Evolutionary conservation across 1,140 invertebrate species (phyloP).

Genomic region (Steinernema khuongi): DNA sequence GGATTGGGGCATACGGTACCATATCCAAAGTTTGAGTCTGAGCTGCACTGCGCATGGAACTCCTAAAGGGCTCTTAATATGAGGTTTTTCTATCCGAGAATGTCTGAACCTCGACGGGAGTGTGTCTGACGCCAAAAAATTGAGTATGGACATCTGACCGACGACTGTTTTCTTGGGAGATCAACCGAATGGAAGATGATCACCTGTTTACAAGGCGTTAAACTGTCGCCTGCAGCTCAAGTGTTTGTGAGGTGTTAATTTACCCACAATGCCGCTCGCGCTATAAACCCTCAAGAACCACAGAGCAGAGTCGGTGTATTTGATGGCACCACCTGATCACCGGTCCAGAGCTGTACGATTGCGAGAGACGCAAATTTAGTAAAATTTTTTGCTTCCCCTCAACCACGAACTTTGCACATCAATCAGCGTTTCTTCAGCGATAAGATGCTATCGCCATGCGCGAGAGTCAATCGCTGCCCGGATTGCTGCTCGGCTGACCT

Average conservation of each 20-base stretch:
- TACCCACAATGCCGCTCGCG: not conserved
- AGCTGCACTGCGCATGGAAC: too few relatives aligned
- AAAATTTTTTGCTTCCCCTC: conserved; percentile 8
- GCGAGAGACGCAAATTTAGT: conserved; percentile 8
- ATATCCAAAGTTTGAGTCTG: too few relatives aligned
- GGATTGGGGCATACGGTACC: too few relatives aligned
- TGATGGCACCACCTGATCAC: not conserved
- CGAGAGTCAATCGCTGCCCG: not conserved
- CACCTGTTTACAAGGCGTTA: conserved; percentile 2
- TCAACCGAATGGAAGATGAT: not conserved
- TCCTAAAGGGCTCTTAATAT: too few relatives aligned
- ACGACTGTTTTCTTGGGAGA: not conserved
- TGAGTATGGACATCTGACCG: not conserved
- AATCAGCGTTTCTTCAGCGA: conserved; percentile 4
- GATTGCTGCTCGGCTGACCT: not conserved
- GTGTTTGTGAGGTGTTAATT: conserved; percentile 5
- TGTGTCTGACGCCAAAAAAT: too few relatives aligned
- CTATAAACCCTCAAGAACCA: not conserved
- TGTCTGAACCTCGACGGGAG: too few relatives aligned
- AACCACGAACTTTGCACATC: not conserved
- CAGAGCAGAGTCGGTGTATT: not conserved
- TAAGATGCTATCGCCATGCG: conserved; percentile 13
- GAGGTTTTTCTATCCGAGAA: not conserved
- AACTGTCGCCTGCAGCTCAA: not conserved
- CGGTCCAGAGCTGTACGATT: not conserved